Evolutionary conservation across 2,797 vertebrate genomes (phyloP), one percentile per base, ranked within the genome.

Genomic region (Aeoliscus strigatus): DNA sequence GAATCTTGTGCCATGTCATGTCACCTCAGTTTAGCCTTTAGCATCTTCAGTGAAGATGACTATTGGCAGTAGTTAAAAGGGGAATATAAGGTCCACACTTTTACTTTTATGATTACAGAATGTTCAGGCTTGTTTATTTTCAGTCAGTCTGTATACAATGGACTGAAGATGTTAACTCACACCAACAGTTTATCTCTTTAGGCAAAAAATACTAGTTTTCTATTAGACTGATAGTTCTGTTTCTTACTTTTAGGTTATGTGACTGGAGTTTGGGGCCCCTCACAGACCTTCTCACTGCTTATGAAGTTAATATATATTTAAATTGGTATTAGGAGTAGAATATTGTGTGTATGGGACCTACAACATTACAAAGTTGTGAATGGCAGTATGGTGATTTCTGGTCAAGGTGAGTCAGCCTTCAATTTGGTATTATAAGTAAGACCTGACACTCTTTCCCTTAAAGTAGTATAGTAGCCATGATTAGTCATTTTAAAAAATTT

Each of bases 261-360:
- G 26, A 53, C 51, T 50, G 36, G 58, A 64, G 58, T 58, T 58
- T 60, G 39, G 56, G 53, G 51, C 60, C 52, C 40, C 24, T 64
- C 29, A 28, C 55, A 49, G 61, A 63, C 48, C 51, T 53, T 60
- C 65, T 55, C 61, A 46, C 71, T 80, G 68, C 76, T 79, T 55
- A 74, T 73, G 62, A 75, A 77, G 66, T 72, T 84, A 82, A 81
- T 85, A 82, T 81, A 83, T 83, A 80, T 83, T 71, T 73, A 73
- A 75, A 73, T 59, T 57, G n/a, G 70, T 77, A 75, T 51, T 85
- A 76, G 71, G 51, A 27, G 36, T 81, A 80, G 74, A 67, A 43
- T 59, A 56, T 77, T 72, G 70, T 69, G 47, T 52, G 62, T 66
- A 52, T 55, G 53, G 69, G 61, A 66, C 60, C 56, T 73, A 64